These are phyloP conservation scores for Zaprionus africanus DNA, from an alignment of 1,140 invertebrate species.

Conservation along the genomic window DNA sequence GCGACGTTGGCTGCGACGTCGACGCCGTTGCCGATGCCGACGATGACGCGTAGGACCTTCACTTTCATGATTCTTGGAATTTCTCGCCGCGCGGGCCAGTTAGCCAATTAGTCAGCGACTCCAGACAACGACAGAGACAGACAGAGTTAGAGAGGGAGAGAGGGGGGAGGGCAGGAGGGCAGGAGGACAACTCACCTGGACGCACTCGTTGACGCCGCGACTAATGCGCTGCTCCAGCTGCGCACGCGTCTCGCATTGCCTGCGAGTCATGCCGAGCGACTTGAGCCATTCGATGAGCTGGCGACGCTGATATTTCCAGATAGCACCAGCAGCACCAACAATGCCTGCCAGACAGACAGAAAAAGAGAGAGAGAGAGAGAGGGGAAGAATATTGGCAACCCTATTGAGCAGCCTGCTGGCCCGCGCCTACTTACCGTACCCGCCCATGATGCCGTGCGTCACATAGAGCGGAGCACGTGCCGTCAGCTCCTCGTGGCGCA, in stretches of 20 bases:
- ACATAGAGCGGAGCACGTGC: conserved; percentile 91
- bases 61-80: conserved; percentile 63
- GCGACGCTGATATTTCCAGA: conserved; percentile 93
- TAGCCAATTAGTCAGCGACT: conserved; percentile 40
- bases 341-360: conserved; percentile 86
- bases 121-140: not conserved
- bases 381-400: too few relatives aligned
- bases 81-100: conserved; percentile 39
- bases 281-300: conserved; percentile 90
- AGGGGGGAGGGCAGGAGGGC: not conserved
- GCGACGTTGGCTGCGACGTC: not conserved
- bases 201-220: conserved; percentile 86
- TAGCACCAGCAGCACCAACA: conserved; percentile 91
- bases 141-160: not conserved
- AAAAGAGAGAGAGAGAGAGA: not conserved
- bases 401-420: not conserved
- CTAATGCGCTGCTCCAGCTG: conserved; percentile 89
- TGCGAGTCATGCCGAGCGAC: conserved; percentile 91
- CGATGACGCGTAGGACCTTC: conserved; percentile 56
- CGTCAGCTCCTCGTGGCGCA: conserved; percentile 88
- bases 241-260: conserved; percentile 86
- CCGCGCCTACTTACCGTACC: conserved; percentile 88
- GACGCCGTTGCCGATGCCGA: not conserved
- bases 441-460: conserved; percentile 94
- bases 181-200: conserved; percentile 85